Percentiles rank a stretch among this genome's conserved stretches.
phyloP scores from a whole-genome alignment of 2,113 vertebrate genomes.

The Myotis brandtii region DNA sequence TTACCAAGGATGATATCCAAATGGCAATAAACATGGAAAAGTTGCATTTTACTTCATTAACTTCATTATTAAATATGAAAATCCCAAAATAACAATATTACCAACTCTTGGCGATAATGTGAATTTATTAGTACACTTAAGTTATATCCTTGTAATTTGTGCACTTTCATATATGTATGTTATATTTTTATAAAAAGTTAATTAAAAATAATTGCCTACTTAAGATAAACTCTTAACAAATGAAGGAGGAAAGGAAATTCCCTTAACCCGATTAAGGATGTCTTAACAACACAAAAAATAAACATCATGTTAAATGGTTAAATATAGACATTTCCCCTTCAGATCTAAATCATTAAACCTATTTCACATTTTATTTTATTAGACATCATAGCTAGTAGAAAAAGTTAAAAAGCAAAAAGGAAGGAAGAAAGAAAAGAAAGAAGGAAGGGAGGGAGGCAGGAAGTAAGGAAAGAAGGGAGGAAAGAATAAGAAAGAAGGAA shows the following conservation, averaged over 20 bases:
- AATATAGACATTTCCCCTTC: not conserved
- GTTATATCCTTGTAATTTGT: not conserved
- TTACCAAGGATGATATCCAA: not conserved
- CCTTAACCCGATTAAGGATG: not conserved
- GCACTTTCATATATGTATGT: not conserved
- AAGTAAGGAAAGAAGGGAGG: not conserved
- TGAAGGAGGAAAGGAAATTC: not conserved
- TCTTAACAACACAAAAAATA: not conserved
- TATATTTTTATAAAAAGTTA: not conserved
- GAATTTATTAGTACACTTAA: not conserved
- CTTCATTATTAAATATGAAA: too few relatives aligned
- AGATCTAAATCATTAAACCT: not conserved
- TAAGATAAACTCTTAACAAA: slow-evolving; percentile 3
- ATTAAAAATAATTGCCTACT: not conserved
- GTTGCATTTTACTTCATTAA: not conserved
- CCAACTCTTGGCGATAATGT: not conserved
- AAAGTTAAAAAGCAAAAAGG: not conserved
- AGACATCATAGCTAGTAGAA: not conserved
- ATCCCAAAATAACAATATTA: not conserved
- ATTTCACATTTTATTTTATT: not conserved
- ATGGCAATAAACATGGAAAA: not conserved
- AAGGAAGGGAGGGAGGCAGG: not conserved
- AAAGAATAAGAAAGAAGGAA: not conserved
- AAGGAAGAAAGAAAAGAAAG: too few relatives aligned
- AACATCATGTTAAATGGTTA: not conserved